Evolutionary conservation across 2,797 vertebrate species (phyloP), one percentile per base, ranked within the genome.

Genomic region (Sphenopsis melanotis): DNA sequence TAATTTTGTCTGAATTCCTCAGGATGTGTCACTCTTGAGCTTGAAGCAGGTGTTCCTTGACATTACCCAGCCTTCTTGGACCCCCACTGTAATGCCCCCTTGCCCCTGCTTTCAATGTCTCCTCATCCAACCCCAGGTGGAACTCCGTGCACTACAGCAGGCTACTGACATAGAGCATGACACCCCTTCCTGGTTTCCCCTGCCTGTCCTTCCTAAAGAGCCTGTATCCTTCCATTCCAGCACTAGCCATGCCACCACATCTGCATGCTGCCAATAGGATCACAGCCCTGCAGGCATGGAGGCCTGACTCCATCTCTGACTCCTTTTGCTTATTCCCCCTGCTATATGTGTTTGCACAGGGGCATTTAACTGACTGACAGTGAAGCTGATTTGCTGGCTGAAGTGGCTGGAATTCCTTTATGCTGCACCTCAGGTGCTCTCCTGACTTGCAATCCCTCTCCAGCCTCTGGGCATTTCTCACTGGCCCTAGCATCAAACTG

Each of bases 61-160:
- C 34, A 56, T 64, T 23, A 70, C 22, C 3, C 15, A 19, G 10
- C 29, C n/a, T 80, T 59, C 24, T 52, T 65, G 34, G 26, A 65
- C 2, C 5, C 5, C 6, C 44, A 23, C 7, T 32, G 9, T 32
- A 50, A 39, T 57, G 30, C 16, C 23, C 32, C 9, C 21, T 29
- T 39, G 10, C 7, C 9, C 13, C 13, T 53, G 20, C 13, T 41
- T 70, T 77, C 4, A 2, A 5, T 1, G 0, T 9, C 24, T 77
- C 11, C 18, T 65, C 30, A 41, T 32, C 34, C 65, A 46, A 9
- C 22, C 29, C 21, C 30, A 34, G 22, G 11, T 34, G 22, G 34
- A 78, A 4, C 7, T 59, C 57, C 26, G 11, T 27, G 10, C 15
- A 22, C 10, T 50, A 27, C 56, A 64, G n/a, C n/a, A 57, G 37